Evolutionary conservation across 2,888 invertebrate genomes (phyloP).

Genomic region (Neoitamus cyanurus): DNA sequence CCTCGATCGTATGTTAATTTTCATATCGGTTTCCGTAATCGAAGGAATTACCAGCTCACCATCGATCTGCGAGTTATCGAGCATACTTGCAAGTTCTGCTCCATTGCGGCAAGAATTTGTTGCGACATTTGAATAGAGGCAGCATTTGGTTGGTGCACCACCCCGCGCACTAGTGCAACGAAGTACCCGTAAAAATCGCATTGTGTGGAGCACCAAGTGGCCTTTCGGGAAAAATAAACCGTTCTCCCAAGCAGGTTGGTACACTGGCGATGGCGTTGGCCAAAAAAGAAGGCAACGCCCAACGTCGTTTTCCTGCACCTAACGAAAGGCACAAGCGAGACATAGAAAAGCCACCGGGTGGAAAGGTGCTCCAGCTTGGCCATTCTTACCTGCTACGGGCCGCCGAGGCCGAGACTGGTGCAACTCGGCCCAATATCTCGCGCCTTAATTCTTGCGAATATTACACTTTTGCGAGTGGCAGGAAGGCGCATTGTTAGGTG

Average conservation of each 20-base stretch:
- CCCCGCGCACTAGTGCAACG: background rate
- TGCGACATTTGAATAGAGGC: slow-evolving; percentile 23
- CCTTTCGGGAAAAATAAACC: slow-evolving; percentile 16
- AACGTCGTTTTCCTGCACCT: slow-evolving; percentile 18
- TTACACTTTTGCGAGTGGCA: background rate
- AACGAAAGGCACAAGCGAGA: background rate
- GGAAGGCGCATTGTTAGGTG: slow-evolving; percentile 24
- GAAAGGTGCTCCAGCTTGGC: background rate
- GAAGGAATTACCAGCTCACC: background rate
- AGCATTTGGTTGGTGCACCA: slow-evolving; percentile 2
- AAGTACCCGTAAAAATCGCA: slow-evolving; percentile 8
- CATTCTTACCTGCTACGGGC: background rate
- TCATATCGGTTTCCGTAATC: slow-evolving; percentile 29
- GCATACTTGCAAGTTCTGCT: slow-evolving; percentile 19
- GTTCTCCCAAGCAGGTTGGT: background rate
- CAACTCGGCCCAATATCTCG: background rate
- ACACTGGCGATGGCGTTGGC: background rate
- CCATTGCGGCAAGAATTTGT: slow-evolving; percentile 16
- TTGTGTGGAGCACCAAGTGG: background rate
- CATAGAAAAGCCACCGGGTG: background rate
- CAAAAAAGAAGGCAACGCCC: slow-evolving; percentile 18
- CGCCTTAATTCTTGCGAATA: background rate
- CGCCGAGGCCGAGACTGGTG: background rate
- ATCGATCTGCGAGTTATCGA: slow-evolving; percentile 8
- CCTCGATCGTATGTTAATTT: slow-evolving; percentile 26